Conservation (phyloP, 1,140 invertebrate species). For the Acromyrmex heyeri region DNA sequence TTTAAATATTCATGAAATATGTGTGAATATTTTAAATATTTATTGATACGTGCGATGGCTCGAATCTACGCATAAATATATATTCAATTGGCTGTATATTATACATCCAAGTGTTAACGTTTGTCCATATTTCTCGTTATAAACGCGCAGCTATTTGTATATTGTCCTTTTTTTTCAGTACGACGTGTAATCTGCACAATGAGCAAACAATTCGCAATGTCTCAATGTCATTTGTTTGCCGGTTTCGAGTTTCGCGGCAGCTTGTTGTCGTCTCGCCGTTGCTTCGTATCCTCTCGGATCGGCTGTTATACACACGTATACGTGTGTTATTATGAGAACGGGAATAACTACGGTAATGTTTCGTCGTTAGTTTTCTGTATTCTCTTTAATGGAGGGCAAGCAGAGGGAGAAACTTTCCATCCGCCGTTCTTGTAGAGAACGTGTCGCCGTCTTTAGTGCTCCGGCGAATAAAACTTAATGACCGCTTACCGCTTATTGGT, state of each 20-base stretch:
- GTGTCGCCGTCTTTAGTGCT: conserved; percentile 11
- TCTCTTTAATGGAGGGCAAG: not conserved
- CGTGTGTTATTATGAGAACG: conserved; percentile 21
- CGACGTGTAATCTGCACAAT: conserved; percentile 19
- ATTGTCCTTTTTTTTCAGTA: not conserved
- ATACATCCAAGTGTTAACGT: not conserved
- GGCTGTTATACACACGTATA: not conserved
- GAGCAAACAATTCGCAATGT: conserved; percentile 33
- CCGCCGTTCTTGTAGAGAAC: not conserved
- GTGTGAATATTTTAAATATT: no score
- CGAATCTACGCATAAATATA: no score
- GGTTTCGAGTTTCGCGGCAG: conserved; percentile 30
- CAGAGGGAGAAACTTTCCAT: conserved; percentile 18
- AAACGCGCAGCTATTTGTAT: conserved; percentile 10
- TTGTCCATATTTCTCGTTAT: not conserved
- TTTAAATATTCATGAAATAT: no score
- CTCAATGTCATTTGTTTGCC: conserved; percentile 52
- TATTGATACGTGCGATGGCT: no score
- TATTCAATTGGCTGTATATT: not conserved
- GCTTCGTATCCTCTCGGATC: not conserved
- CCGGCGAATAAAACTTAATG: conserved; percentile 11
- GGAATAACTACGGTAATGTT: not conserved
- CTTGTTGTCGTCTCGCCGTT: conserved; percentile 20
- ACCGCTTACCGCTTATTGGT: conserved; percentile 43
- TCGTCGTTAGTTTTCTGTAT: conserved; percentile 10